Evolutionary conservation across 2,888 invertebrate genomes (phyloP), one percentile per base, ranked within the genome.

Genomic region (Drosophila neonasuta): DNA sequence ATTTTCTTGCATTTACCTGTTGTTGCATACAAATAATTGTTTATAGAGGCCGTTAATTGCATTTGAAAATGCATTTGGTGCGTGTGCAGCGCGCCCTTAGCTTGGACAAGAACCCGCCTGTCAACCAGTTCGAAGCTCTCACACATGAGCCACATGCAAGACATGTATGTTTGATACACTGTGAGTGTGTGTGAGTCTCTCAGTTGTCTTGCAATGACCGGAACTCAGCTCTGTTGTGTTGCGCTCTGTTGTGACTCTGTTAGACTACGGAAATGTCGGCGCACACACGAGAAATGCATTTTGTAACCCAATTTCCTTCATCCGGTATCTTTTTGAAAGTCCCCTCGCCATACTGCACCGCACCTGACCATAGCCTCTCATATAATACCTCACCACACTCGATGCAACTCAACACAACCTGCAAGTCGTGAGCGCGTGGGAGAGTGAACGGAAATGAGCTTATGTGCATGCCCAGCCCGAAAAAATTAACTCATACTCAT

Each of bases 271-370:
- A 81, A 80, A 73, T 83, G 84, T 67, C 57, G 69, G 51, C 60
- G 52, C 71, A 65, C 66, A 71, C 71, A 36, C 56, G 75, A 73
- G 80, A 75, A 80, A 71, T 86, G 79, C 84, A 86, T 80, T 81
- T 80, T 69, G 82, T 76, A 84, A 77, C 80, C 84, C 77, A 84
- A 86, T 82, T 86, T 86, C 84, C 84, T 54, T 63, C 62, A 71
- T 85, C 84, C 86, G 86, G 75, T 80, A 71, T 86, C 84, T 77
- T 75, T 75, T 80, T 68, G 77, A 79, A 73, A 69, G 61, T 41
- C 48, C 51, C 62, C 64, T 55, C 46, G 13, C 32, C n/a, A 13
- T 15, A 9, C 13, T 20, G 11, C 32, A 46, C 36, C 24, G 15
- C 65, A 68, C 64, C 76, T 62, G 60, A 64, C 30, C 32, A 9